Evolutionary conservation across 2,113 vertebrate genomes (phyloP), one percentile per base, ranked within the genome.

Genomic region (Misgurnus mizolepis): DNA sequence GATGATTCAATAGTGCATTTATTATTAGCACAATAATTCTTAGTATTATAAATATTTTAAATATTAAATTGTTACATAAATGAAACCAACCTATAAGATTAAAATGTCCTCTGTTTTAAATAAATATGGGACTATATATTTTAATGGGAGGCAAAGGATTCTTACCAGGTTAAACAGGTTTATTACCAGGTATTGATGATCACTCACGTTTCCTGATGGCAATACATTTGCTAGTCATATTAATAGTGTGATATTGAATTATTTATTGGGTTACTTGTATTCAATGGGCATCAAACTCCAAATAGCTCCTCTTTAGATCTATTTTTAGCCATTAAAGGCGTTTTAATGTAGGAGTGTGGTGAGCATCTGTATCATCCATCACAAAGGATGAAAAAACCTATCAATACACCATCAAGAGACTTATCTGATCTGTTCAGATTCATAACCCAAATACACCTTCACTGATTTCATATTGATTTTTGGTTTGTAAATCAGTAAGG

Each of bases 61-160:
- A 34, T 34, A 34, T 34, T 34, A 34, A 34, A 34, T 34, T 34
- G 2, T 34, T 17, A 27, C 39, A 55, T 1, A 1, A 18, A 39
- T 39, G 8, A 18, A 40, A 40, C 7, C 7, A 8, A 4, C 53
- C 34, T 18, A 12, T 15, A n/a, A 15, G 15, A 6, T n/a, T 7
- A 18, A 18, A n/a, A 18, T 43, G 10, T 73, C 34, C 45, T 47
- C 22, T 70, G 67, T 22, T 18, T 43, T 45, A 18, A 12, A 56
- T 45, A 61, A 40, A 74, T 74, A 15, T 45, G 22, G 39, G 56
- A 60, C 45, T 61, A 45, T 22, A 45, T 11, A 4, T 3, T 7
- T 56, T 41, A 10, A 41, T 56, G 50, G 39, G 60, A 17, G 39
- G 11, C 70, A 73, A 18, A n/a, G 55, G 70, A 73, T 73, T 73